Evolutionary conservation across 2,888 invertebrate genomes (phyloP), one percentile per base, ranked within the genome.

Genomic region (Neria commutata): DNA sequence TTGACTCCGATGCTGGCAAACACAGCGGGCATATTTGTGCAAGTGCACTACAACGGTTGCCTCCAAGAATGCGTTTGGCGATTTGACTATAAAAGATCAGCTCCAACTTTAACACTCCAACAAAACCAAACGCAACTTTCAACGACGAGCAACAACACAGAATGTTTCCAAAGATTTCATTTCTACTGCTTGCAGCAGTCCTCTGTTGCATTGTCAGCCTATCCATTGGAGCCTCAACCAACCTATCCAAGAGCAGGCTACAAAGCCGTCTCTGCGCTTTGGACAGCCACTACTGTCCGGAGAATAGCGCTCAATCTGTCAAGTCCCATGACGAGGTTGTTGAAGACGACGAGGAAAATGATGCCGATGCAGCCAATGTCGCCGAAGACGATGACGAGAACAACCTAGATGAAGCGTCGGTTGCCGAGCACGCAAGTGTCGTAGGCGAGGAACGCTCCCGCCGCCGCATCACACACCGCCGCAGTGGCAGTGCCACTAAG

Each of bases 151-250:
- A 8, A 37, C 29, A n/a, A 8, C 6, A n/a, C 46, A 45, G n/a
- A 29, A 59, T 59, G 59, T 51, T 51, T 40, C 8, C 29, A n/a
- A 59, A 51, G 23, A 37, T 40, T 23, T 14, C 34, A 24, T 19
- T 54, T 40, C 47, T 51, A n/a, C 16, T 54, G 4, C 49, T 42
- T 10, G 5, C 42, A 10, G 26, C 53, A 6, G 34, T 49, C 8
- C 29, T 58, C 34, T 11, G 49, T 16, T 58, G 54, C 21, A 14
- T 57, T 33, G 3, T 34, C 37, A 40, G 49, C 17, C 54, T 54
- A 34, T 50, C 51, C 17, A 19, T 17, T 6, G 42, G 42, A 42
- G 42, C 42, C 5, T 42, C 42, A 8, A 14, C 21, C 5, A 21
- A 6, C 3, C 42, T 42, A 4, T 19, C 19, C 17, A 14, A 4